Evolutionary conservation across 1,140 invertebrate species (phyloP).

Genomic region (Harlomillsia oculata): DNA sequence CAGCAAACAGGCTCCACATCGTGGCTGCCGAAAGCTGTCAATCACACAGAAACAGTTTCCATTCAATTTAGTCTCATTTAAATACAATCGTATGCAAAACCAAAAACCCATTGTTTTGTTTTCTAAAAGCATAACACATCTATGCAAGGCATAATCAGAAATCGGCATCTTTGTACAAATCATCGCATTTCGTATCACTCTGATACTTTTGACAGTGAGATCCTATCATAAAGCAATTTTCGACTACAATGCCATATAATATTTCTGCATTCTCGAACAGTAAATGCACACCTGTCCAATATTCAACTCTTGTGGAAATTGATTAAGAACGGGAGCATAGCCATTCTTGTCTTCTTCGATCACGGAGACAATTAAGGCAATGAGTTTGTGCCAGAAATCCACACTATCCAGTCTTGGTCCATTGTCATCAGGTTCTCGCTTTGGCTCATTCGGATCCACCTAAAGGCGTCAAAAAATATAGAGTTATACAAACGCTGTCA

Average conservation of each 20-base stretch:
- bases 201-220: no score
- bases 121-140: no score
- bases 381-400: slow-evolving; percentile 97
- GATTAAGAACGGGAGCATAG: slow-evolving; percentile 96
- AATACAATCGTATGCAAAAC: no score
- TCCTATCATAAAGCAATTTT: no score
- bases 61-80: no score
- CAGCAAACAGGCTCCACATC: slow-evolving; percentile 94
- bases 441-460: slow-evolving; percentile 77
- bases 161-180: no score
- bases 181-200: no score
- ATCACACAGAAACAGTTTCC: slow-evolving; percentile 9
- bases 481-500: background rate
- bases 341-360: slow-evolving; percentile 98
- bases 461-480: slow-evolving; percentile 36
- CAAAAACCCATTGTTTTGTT: no score
- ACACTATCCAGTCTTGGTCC: slow-evolving; percentile 82
- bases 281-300: slow-evolving; percentile 81
- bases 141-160: no score
- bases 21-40: slow-evolving; percentile 83
- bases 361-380: slow-evolving; percentile 93
- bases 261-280: no score
- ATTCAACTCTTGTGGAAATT: slow-evolving; percentile 87
- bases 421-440: slow-evolving; percentile 75
- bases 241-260: no score